Base-by-base conservation (phyloP, 2,797 vertebrate genomes). In the Clamator glandarius region DNA sequence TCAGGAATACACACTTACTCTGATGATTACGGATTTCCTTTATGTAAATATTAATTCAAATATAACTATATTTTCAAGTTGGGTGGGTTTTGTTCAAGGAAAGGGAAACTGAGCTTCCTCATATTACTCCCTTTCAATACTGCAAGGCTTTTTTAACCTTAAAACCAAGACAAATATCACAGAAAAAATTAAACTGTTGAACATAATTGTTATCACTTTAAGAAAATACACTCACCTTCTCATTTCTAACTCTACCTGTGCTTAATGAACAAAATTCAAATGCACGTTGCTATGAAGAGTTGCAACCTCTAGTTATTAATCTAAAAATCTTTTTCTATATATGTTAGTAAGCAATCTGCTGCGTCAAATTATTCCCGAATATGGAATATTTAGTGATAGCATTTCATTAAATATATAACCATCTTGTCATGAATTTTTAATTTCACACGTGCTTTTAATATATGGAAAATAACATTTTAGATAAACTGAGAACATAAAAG, bases 251-350 rank as follows among this genome's bases (percentile, higher is more conserved):
- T 95, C 76, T 89, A 64, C 28, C 54, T 92, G 35, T 96, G 79
- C 42, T 92, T 96, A 96, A 93, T 83, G 61, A 96, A 92, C 85
- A 87, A 96, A 95, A 82, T 93, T 91, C 96, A 93, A 97, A 93
- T 77, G 48, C 36, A 73, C 73, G 92, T 92, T 93, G 91, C 59
- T 91, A 58, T 84, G 64, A 97, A 92, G 24, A 88, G 61, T 90
- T 73, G 92, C 68, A 92, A 76, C 35, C 86, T 58, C 73, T 84
- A 92, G 69, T 82, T 92, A 96, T 96, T 63, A 95, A 96, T 95
- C 76, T 90, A 90, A 94, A 88, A 2, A 23, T 73, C 92, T 91
- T 95, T 95, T 87, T 91, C 48, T 93, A 24, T 84, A 15, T 73
- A 90, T 84, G 80, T 87, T 92, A 96, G 94, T 83, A 92, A 96